Evolutionary conservation across 2,113 vertebrate genomes (phyloP).

Genomic region (Regulus satrapa): DNA sequence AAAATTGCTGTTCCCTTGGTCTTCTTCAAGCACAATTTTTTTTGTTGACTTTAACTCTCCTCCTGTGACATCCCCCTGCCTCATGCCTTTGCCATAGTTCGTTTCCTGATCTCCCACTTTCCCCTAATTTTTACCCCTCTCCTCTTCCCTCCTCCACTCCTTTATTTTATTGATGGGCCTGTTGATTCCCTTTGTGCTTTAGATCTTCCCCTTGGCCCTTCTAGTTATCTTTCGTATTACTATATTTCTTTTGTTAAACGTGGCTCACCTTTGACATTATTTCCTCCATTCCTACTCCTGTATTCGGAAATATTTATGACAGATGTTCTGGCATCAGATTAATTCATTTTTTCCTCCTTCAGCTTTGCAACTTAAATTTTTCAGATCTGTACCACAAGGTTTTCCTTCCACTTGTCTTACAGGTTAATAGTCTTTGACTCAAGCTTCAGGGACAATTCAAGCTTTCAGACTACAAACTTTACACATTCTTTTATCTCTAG

Average conservation of each 20-base stretch:
- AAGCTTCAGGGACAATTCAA: not conserved
- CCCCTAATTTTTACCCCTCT: not conserved
- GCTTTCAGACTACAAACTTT: not conserved
- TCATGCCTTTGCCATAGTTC: not conserved
- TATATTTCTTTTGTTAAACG: not conserved
- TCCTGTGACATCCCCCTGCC: not conserved
- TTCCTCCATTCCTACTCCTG: not conserved
- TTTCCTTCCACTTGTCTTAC: not conserved
- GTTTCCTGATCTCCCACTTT: not conserved
- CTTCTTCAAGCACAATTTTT: not conserved
- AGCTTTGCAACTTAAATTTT: not conserved
- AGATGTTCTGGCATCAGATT: not conserved
- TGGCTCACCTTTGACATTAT: not conserved
- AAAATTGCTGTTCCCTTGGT: not conserved
- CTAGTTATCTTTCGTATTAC: not conserved
- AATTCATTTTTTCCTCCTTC: not conserved
- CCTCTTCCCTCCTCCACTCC: not conserved
- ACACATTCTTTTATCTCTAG: not conserved
- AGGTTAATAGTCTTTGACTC: not conserved
- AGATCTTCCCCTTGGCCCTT: not conserved
- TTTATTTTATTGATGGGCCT: not conserved
- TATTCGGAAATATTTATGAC: not conserved
- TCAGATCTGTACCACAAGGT: not conserved
- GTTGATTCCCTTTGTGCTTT: not conserved
- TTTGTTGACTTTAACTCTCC: not conserved